Evolutionary conservation across 2,113 vertebrate genomes (phyloP), one percentile per base, ranked within the genome.

Genomic region (Megalops atlanticus): DNA sequence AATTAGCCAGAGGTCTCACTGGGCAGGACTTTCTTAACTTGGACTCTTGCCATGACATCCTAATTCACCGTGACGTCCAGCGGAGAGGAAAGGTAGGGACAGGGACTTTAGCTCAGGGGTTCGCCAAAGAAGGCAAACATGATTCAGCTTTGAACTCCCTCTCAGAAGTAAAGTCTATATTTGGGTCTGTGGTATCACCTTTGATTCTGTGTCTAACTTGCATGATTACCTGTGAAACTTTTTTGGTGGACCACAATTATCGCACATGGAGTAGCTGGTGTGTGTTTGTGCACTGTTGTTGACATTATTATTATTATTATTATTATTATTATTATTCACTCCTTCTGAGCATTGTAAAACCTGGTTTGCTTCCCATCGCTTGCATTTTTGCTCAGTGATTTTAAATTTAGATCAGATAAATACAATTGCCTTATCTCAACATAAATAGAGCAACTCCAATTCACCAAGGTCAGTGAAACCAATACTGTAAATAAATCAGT

Each of bases 1-100:
- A 87, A 52, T 82, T 89, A 89, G 0, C 0, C 38, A 79, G 78
- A 84, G 82, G 79, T 83, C 85, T 75, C 33, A 8, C 72, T 71
- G 35, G 82, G 7, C 58, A 71, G 73, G 0, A 0, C 64, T 24
- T 40, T 76, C 83, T 47, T 41, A 75, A 40, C 77, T 74, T 35
- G 82, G 77, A 75, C 79, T 75, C 84, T 64, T 24, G 4, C 49
- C 84, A 74, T 52, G 74, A 82, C 52, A 15, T 64, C 58, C 58
- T 64, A 64, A 64, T 64, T 64, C 58, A 64, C 8, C 31, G 58
- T 31, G n/a, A 64, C 31, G n/a, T 64, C 58, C 58, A 64, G n/a
- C 11, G 58, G 24, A 64, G 58, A 5, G 41, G 16, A 33, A 4
- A 35, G 31, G 41, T 27, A 64, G n/a, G n/a, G 58, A n/a, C 58